These are phyloP conservation scores for Drosophila nr. medialis DNA, from an alignment of 2,888 invertebrate genomes.

Conservation along the genomic window DNA sequence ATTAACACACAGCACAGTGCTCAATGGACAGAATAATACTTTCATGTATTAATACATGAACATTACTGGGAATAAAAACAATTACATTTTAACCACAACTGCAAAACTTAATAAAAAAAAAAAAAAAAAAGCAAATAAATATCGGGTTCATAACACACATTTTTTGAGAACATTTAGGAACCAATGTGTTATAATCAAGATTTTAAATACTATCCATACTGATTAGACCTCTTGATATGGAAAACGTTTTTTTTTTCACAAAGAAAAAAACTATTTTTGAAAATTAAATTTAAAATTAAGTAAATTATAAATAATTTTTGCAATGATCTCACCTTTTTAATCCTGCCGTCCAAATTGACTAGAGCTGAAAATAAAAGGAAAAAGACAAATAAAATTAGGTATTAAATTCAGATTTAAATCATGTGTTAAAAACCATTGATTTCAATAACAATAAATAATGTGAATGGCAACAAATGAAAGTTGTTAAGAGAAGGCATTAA, in stretches of 20 bases:
- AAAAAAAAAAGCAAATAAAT: no score
- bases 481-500: conserved; percentile 55
- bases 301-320: not conserved
- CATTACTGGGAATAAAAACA: not conserved
- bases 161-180: no score
- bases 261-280: no score
- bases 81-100: not conserved
- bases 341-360: not conserved
- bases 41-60: not conserved
- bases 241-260: no score
- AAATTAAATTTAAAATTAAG: no score
- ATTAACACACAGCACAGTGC: conserved; percentile 3
- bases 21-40: conserved; percentile 11
- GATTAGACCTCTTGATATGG: no score
- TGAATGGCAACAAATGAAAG: conserved; percentile 19
- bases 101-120: not conserved
- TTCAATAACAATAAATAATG: not conserved
- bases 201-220: no score
- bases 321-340: conserved; percentile 44
- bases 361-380: conserved; percentile 43
- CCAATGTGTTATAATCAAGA: no score
- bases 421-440: conserved; percentile 3
- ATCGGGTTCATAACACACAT: no score
- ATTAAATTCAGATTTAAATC: not conserved
- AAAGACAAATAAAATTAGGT: not conserved